These are phyloP conservation scores for Python bivittatus DNA, from an alignment of 2,113 vertebrate species.

Conservation along the genomic window DNA sequence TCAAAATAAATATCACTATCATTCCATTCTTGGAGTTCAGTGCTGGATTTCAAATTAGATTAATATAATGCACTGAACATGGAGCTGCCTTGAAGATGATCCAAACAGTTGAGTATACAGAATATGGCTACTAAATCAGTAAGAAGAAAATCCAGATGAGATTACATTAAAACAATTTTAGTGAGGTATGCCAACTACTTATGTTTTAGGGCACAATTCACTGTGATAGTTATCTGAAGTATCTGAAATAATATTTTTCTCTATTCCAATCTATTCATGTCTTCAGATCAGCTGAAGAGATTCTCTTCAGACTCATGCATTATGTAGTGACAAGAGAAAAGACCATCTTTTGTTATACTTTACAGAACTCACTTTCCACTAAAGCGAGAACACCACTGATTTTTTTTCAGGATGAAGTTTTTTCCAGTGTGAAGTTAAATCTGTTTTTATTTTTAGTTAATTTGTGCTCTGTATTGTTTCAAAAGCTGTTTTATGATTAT, in stretches of 20 bases:
- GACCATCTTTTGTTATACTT: not conserved
- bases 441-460: not conserved
- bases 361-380: not conserved
- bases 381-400: not conserved
- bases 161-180: too few species aligned
- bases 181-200: too few species aligned
- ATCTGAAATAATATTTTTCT: too few species aligned
- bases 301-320: not conserved
- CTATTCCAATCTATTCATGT: too few species aligned
- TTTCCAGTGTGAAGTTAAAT: not conserved
- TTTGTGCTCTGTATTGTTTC: not conserved
- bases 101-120: too few species aligned
- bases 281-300: not conserved
- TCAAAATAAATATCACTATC: not conserved
- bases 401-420: not conserved
- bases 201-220: too few species aligned
- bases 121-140: too few species aligned
- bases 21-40: not conserved
- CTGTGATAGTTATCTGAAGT: too few species aligned
- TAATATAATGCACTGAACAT: too few species aligned
- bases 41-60: too few species aligned
- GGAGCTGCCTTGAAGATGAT: too few species aligned
- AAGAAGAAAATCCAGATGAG: too few species aligned
- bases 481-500: not conserved
- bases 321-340: not conserved